Evolutionary conservation across 2,113 vertebrate genomes (phyloP).

Genomic region (Spermophilus dauricus): DNA sequence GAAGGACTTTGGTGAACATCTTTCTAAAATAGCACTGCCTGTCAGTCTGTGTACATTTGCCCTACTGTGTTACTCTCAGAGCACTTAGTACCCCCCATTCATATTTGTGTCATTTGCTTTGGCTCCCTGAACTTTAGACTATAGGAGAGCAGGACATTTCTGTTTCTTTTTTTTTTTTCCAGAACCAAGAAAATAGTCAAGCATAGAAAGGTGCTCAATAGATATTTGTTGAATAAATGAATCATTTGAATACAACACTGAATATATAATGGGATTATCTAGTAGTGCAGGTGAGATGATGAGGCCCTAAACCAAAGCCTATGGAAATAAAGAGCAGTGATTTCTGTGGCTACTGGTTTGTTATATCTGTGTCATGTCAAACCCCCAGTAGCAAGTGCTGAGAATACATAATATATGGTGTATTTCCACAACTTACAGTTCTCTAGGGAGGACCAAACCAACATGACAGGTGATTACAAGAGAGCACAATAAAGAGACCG

Average conservation of each 20-base stretch:
- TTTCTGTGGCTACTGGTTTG: not conserved
- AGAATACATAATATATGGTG: not conserved
- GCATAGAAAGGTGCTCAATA: not conserved
- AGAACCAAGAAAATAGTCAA: not conserved
- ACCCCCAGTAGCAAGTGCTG: not conserved
- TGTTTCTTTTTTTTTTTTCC: not conserved
- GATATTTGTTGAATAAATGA: not conserved
- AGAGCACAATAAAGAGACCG: not conserved
- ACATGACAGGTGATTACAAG: not conserved
- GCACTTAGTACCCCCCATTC: too few species aligned
- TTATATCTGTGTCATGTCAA: not conserved
- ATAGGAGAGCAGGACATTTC: not conserved
- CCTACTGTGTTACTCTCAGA: not conserved
- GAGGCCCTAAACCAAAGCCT: not conserved
- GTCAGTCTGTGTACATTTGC: not conserved
- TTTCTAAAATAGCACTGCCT: not conserved
- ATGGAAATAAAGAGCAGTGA: not conserved
- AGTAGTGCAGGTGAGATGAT: not conserved
- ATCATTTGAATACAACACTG: not conserved
- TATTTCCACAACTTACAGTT: not conserved
- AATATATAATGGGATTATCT: not conserved
- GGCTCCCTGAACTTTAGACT: not conserved
- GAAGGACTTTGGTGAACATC: not conserved
- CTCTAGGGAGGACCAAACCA: not conserved
- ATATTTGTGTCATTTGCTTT: not conserved